Evolutionary conservation across 2,888 invertebrate genomes (phyloP).

Genomic region (Machimus rusticus): DNA sequence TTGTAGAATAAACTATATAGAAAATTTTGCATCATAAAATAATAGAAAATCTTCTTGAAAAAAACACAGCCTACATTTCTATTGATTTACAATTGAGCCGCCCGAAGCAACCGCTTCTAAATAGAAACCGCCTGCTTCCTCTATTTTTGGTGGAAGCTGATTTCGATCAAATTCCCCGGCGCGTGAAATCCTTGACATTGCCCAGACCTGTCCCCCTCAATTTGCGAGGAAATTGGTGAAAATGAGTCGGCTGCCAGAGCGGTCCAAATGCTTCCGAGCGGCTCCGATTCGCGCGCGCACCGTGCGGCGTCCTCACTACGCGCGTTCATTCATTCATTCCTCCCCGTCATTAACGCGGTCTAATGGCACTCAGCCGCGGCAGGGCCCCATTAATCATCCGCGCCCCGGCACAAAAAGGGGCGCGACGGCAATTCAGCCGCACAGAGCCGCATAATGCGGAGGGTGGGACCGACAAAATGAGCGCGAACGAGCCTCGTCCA

Average conservation of each 20-base stretch:
- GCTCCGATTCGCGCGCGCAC: not conserved
- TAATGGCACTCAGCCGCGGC: constrained; percentile 31
- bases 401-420: constrained; percentile 4
- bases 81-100: not conserved
- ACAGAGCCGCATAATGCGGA: constrained; percentile 21
- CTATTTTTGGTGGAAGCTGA: not conserved
- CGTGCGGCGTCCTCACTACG: not conserved
- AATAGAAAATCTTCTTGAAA: not conserved
- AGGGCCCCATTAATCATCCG: constrained; percentile 25
- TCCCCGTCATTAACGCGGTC: constrained; percentile 25
- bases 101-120: not conserved
- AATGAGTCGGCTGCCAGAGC: not conserved
- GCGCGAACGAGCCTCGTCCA: not conserved
- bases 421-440: constrained; percentile 24
- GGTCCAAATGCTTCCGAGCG: not conserved
- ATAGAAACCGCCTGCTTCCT: not conserved
- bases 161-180: not conserved
- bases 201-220: not conserved
- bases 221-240: not conserved
- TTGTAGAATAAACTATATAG: too few relatives aligned
- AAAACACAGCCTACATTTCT: not conserved
- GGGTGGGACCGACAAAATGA: constrained; percentile 21
- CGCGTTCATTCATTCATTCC: not conserved
- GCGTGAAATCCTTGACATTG: constrained; percentile 10
- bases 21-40: not conserved